Conservation (phyloP, 2,113 vertebrate genomes). For the Antigone vipio region DNA sequence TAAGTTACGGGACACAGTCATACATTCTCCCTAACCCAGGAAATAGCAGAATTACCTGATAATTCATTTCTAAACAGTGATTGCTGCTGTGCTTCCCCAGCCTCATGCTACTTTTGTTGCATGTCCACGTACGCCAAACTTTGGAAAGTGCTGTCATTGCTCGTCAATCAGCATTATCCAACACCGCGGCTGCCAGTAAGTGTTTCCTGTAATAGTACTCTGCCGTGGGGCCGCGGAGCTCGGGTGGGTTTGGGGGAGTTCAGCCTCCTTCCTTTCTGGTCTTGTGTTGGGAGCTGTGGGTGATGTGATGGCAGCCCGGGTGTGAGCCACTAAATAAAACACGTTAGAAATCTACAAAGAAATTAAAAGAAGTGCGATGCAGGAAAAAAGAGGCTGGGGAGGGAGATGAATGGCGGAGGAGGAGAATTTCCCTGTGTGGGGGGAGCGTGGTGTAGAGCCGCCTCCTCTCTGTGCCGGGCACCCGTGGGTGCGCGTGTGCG, state of each 20-base stretch:
- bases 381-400: not conserved
- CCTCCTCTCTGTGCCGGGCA: not conserved
- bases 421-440: fast-evolving
- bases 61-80: not conserved
- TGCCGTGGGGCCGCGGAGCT: fast-evolving
- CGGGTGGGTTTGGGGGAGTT: not conserved
- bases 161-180: not conserved
- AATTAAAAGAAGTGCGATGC: not conserved
- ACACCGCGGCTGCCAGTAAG: not conserved
- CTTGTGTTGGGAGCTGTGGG: not conserved
- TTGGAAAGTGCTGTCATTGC: not conserved
- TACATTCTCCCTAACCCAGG: not conserved
- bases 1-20: not conserved
- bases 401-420: not conserved
- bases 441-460: not conserved
- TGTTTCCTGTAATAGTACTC: not conserved
- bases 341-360: fast-evolving
- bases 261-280: not conserved
- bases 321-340: not conserved
- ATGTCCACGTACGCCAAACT: fast-evolving
- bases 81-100: not conserved
- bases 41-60: not conserved
- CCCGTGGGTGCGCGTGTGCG: fast-evolving
- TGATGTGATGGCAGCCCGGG: not conserved
- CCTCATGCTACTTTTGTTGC: not conserved